Conservation (phyloP, 2,113 vertebrate genomes). For the Dromaius novaehollandiae region DNA sequence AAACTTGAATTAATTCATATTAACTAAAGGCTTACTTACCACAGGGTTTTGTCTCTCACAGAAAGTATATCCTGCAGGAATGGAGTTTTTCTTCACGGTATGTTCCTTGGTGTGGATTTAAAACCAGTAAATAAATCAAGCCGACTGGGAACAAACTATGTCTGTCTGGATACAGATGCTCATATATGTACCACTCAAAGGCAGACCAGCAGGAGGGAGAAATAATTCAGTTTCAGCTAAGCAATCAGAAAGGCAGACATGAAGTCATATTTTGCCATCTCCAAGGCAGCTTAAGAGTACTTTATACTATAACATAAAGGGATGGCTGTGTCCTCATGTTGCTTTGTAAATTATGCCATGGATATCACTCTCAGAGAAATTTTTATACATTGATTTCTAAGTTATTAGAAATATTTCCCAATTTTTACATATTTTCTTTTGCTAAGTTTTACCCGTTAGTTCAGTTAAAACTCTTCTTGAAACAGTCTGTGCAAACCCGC, state of each 20-base stretch:
- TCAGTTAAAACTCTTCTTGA: neutral
- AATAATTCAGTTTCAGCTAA: neutral
- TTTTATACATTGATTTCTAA: neutral
- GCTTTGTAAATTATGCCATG: neutral
- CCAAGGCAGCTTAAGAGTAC: neutral
- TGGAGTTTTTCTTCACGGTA: neutral
- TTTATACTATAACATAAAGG: neutral
- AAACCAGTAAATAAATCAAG: neutral
- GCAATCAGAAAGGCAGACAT: neutral
- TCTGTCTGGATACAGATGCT: neutral
- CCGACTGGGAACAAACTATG: neutral
- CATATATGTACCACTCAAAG: neutral
- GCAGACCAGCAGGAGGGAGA: neutral
- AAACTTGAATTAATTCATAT: neutral
- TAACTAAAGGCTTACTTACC: neutral
- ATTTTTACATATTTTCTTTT: neutral
- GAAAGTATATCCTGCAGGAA: neutral
- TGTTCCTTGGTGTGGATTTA: neutral
- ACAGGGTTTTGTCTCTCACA: neutral
- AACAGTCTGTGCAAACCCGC: neutral
- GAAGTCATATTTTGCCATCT: neutral
- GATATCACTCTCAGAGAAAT: neutral
- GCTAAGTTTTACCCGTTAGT: neutral
- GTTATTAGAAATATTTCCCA: neutral
- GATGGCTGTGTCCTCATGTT: neutral